Percentiles rank a stretch among this genome's conserved stretches.
phyloP scores from a whole-genome alignment of 2,888 invertebrate species.

The Encarsia formosa region DNA sequence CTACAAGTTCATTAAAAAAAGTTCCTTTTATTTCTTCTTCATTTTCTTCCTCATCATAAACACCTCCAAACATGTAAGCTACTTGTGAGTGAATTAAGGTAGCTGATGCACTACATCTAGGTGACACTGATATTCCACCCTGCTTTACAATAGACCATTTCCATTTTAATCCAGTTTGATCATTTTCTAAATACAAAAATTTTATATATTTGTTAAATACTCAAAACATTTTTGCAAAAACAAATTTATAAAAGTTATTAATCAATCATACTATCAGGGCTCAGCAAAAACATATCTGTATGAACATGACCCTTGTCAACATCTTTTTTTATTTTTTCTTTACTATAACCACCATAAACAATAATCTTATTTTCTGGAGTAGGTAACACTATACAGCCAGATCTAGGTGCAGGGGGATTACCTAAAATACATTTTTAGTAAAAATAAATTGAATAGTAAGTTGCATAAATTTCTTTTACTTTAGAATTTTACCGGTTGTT shows the following conservation, averaged over 20 bases:
- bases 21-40: constrained; percentile 76
- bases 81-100: constrained; percentile 60
- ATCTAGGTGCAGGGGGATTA: constrained; percentile 70
- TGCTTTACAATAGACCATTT: constrained; percentile 69
- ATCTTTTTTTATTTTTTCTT: constrained; percentile 69
- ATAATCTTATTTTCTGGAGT: constrained; percentile 62
- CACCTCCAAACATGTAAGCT: constrained; percentile 83
- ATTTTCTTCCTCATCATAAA: constrained; percentile 66
- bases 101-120: constrained; percentile 68
- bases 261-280: constrained; percentile 59
- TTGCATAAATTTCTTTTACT: no score
- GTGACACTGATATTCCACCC: constrained; percentile 61
- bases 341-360: constrained; percentile 75
- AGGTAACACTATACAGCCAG: constrained; percentile 74
- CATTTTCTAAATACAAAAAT: constrained; percentile 55
- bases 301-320: constrained; percentile 69
- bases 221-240: no score
- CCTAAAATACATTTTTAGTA: constrained; percentile 49
- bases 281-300: constrained; percentile 66
- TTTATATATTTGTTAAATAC: no score
- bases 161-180: constrained; percentile 61
- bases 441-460: no score
- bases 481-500: constrained; percentile 48
- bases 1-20: constrained; percentile 76
- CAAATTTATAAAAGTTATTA: not conserved